phyloP scores from a whole-genome alignment of 2,888 invertebrate genomes.

The Callimorpha dominula region DNA sequence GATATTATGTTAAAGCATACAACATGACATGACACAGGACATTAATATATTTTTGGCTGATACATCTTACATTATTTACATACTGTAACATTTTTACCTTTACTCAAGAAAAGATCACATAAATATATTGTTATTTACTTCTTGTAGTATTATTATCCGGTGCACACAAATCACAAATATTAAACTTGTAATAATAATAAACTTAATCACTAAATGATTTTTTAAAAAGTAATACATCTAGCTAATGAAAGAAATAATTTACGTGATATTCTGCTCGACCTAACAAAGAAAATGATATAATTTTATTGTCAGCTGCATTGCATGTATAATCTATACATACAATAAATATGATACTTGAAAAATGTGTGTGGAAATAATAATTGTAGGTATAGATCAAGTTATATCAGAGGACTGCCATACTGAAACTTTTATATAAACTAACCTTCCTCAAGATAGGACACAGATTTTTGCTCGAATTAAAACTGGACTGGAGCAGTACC shows the following conservation, averaged over 20 bases:
- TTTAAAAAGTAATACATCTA: conserved; percentile 48
- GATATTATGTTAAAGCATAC: conserved; percentile 58
- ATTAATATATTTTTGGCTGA: conserved; percentile 66
- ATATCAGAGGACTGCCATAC: not conserved
- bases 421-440: not conserved
- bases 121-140: conserved; percentile 31
- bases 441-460: not conserved
- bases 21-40: conserved; percentile 59
- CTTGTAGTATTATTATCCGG: conserved; percentile 31
- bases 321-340: conserved; percentile 22
- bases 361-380: not conserved
- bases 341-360: conserved; percentile 25
- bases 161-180: conserved; percentile 47
- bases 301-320: conserved; percentile 46
- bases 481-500: not conserved
- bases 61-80: conserved; percentile 68
- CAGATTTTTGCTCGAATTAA: not conserved
- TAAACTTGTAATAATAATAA: conserved; percentile 52
- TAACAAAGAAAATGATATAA: conserved; percentile 31
- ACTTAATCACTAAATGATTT: conserved; percentile 55
- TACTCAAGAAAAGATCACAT: conserved; percentile 37
- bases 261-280: conserved; percentile 37
- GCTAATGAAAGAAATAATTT: conserved; percentile 46
- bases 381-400: too few relatives aligned
- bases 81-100: conserved; percentile 38